Conservation (phyloP, 2,888 invertebrate species). For the Eupithecia tripunctaria region DNA sequence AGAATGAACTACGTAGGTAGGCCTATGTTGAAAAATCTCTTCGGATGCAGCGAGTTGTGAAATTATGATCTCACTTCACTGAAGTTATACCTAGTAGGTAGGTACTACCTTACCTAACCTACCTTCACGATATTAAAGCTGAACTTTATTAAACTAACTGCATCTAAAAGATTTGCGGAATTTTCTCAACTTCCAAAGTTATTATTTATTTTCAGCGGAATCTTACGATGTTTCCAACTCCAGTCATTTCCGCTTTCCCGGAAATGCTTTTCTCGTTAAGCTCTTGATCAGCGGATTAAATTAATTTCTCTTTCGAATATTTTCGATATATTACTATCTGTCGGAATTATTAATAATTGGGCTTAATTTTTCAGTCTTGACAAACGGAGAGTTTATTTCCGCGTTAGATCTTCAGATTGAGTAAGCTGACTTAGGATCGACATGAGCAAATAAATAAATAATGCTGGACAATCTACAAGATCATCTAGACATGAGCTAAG, state of each 20-base stretch:
- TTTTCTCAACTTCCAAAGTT: constrained; percentile 27
- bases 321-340: neutral
- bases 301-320: neutral
- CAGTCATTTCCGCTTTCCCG: constrained; percentile 34
- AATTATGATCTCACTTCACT: too few species aligned
- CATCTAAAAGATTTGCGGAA: constrained; percentile 12
- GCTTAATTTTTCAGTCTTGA: neutral
- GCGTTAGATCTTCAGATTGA: neutral
- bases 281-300: constrained; percentile 20
- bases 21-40: too few species aligned
- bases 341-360: neutral
- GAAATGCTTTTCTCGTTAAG: constrained; percentile 23
- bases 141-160: constrained; percentile 14
- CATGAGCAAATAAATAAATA: too few species aligned
- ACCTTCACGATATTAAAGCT: neutral
- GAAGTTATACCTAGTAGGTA: neutral
- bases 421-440: neutral
- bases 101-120: neutral
- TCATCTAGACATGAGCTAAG: too few species aligned
- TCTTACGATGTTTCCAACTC: constrained; percentile 31
- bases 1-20: too few species aligned
- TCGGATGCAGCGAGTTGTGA: too few species aligned
- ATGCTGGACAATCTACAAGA: too few species aligned
- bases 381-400: neutral
- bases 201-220: constrained; percentile 27